Base-by-base conservation (phyloP, 92 coral and sea anemone species). In the Epizoanthus fatuus region DNA sequence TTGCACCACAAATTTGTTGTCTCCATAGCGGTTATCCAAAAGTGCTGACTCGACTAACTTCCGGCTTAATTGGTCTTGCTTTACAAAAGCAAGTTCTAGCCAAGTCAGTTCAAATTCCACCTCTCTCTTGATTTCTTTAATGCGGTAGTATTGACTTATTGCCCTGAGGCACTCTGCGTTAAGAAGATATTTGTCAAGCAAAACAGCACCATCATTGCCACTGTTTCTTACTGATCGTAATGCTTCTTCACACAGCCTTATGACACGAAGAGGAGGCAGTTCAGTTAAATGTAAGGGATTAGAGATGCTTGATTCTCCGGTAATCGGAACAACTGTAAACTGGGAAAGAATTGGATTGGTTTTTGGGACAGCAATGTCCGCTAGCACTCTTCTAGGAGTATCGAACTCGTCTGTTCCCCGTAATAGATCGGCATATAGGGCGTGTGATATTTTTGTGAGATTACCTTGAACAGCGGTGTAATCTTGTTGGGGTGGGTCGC, bases 21-120 rank as follows among this genome's bases (percentile, higher is more conserved):
- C 52, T 19, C 42, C 44, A 63, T 32, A 77, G 37, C 90, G 59
- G 39, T 75, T 57, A 57, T 79, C 58, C 25, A 86, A 59, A 20
- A 86, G 55, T 57, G 80, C 90, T 38, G 65, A 47, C n/a, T 59
- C 59, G 10, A 86, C 84, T 49, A 62, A 38, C 32, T 15, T 19
- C 85, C 65, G 51, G 53, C 58, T 63, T 11, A 20, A 47, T 52
- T 74, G 14, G 49, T 47, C 32, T 16, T 17, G 22, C 29, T 54
- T 3, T 59, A 37, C 37, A 62, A 85, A 84, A 19, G 80, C 84
- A 64, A 53, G 25, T 22, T 58, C 81, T 15, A 90, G 16, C 93
- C 93, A 90, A n/a, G 59, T 55, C 60, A 6, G 53, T 75, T 87
- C 79, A 17, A 80, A 69, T 16, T 63, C 71, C 32, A 81, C 90